A percentile compares a stretch with the other conserved stretches of the same genome.
Evolutionary conservation across 2,888 invertebrate species (phyloP).

Genomic region (Plebejus argus): DNA sequence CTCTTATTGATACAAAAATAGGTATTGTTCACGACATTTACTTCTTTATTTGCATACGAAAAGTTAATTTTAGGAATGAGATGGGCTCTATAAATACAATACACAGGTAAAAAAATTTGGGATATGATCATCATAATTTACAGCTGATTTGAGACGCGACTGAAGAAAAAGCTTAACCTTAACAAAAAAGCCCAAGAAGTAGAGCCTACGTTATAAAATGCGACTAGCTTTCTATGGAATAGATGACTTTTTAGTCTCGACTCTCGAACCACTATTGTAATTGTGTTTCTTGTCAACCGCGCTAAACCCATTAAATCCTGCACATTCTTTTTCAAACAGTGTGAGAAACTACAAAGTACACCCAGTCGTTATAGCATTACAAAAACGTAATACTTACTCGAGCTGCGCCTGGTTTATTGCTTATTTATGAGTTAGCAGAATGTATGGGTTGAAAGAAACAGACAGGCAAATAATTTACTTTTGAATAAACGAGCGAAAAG

Average conservation of each 20-base stretch:
- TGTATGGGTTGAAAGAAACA: constrained; percentile 66
- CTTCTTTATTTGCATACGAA: neutral
- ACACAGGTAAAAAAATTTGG: neutral
- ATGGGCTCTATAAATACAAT: neutral
- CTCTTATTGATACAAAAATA: constrained; percentile 21
- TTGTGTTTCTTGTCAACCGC: constrained; percentile 25
- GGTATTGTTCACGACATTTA: neutral
- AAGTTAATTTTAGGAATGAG: neutral
- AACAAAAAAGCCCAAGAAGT: constrained; percentile 32
- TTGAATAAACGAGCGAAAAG: constrained; percentile 11
- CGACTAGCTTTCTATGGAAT: constrained; percentile 21
- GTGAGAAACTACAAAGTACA: constrained; percentile 30
- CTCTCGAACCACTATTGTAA: constrained; percentile 27
- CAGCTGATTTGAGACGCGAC: no score
- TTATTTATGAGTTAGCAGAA: constrained; percentile 72
- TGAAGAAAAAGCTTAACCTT: no score
- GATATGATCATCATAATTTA: neutral
- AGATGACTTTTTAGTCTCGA: constrained; percentile 16
- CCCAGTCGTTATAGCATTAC: constrained; percentile 17
- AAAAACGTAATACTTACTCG: constrained; percentile 46
- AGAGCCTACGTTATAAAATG: neutral
- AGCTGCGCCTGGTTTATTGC: constrained; percentile 63
- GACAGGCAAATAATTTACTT: constrained; percentile 38
- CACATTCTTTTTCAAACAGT: constrained; percentile 27
- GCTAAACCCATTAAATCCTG: constrained; percentile 24